Base-by-base conservation (phyloP, 2,888 invertebrate species). In the Ferrisia virgata region DNA sequence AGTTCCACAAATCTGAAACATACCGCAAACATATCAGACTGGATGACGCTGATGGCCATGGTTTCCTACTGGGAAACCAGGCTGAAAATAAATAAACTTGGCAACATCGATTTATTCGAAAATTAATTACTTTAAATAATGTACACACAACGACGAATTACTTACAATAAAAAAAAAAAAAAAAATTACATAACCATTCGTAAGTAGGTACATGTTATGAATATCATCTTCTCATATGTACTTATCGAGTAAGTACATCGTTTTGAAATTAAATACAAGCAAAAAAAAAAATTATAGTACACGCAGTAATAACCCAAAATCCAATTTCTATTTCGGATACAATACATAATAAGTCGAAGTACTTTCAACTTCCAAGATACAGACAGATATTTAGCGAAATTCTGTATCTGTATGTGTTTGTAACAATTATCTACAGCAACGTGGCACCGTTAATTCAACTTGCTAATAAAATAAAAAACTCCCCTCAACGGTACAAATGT, bases 71-170 rank as follows among this genome's bases (percentile, higher is more conserved):
- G n/a, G n/a, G n/a, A n/a, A n/a, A n/a, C n/a, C n/a, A n/a, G n/a
- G n/a, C n/a, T n/a, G n/a, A n/a, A n/a, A 47, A 47, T 3, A 47
- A 47, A n/a, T 3, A 53, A 53, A 53, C 53, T 31, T 31, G 69
- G 69, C 69, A 69, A 69, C 69, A 69, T 69, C 69, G 31, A 69
- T 69, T 69, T 69, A 69, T 69, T 69, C 31, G 69, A 69, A 31
- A 69, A 69, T 31, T 31, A 33, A 69, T 69, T 40, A 31, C 18
- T 18, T 53, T 5, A 53, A 13, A 47, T n/a, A 13, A 47, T n/a
- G 11, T 53, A 22, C 22, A 53, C 18, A 53, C 53, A 53, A 53
- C 53, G 53, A 53, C 53, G 22, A 53, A 53, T 53, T 22, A 53
- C 18, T 53, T 53, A 53, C 18, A 4, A 22, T 53, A 22, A 22